Base-by-base conservation (phyloP, 1,140 invertebrate genomes). In the Euglossa dilemma region DNA sequence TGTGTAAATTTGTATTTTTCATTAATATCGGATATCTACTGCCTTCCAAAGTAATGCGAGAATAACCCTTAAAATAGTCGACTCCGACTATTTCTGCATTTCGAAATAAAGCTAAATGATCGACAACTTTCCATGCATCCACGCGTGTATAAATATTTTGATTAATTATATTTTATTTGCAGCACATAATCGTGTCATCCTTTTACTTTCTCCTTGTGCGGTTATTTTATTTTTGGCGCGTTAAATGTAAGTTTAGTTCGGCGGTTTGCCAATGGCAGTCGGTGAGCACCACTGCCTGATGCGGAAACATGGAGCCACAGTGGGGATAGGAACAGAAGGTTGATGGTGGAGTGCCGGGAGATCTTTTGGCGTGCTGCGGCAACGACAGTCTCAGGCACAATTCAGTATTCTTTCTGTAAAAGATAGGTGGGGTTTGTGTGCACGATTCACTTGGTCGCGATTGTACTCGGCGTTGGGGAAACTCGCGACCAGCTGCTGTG, bases 261-360 rank as follows among this genome's bases (percentile, higher is more conserved):
- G 20, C 67, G 20, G 59, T 78, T 64, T 23, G 20, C 12, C 6
- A 23, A 7, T 8, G 12, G 28, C 25, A 0, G 18, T 47, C 4
- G 1, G 0, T 85, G 83, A 85, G 83, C 54, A 76, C 73, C 80
- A 84, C 87, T 88, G 87, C 8, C 6, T 69, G 56, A 88, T 85
- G 84, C 80, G 79, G 87, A 88, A 87, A 81, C 20, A 57, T 14
- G 59, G 11, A 8, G 6, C 1, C 9, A 9, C 28, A 45, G 80
- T 50, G 63, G 87, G 87, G 87, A 86, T 88, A 18, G 87, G 71
- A 66, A 16, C 6, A 52, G 9, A 36, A 54, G 63, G 79, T 2
- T n/a, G 12, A 63, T 25, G 45, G 75, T 36, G 82, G 43, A 61
- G 50, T 50, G 57, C 2, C 11, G 67, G 47, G 50, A 52, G 47